Evolutionary conservation across 2,113 vertebrate species (phyloP), one percentile per base, ranked within the genome.

Genomic region (Mormyrus lacerda): DNA sequence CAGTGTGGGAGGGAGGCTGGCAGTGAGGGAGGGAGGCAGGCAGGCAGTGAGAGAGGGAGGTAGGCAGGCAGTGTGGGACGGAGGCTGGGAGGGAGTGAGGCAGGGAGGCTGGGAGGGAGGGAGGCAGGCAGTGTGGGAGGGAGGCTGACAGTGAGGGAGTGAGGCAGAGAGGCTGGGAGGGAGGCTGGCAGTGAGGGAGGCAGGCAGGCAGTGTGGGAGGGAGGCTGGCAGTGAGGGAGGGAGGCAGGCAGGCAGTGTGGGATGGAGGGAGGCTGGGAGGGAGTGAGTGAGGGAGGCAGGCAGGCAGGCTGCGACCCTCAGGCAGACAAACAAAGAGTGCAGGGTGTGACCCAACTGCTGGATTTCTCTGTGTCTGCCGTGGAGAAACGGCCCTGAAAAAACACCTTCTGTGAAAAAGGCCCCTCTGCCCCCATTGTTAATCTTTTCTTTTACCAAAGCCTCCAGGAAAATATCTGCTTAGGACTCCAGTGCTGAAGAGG

Each of bases 321-420:
- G 19, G 53, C 1, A 55, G 53, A 55, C 53, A 55, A 55, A 7
- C 53, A 21, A 19, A 55, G 53, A 24, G 53, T 55, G 53, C 55
- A 61, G 8, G 21, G 24, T n/a, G 55, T 61, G 55, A 61, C 55
- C 55, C 8, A 1, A 58, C 5, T 11, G 31, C 31, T 45, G 21
- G 69, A 19, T 82, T 1, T 92, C 93, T 93, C 91, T 94, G 90
- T 93, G 93, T 94, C 94, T 92, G 93, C 93, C 91, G 93, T 93
- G 93, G 93, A 93, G 93, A 94, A 94, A 95, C 93, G 92, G 94
- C 94, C 94, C 93, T 93, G 94, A 91, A 93, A 92, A 89, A 91
- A 87, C 89, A 92, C 91, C 89, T 93, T 92, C 91, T 92, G 92
- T 94, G 93, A 94, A 91, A 82, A 35, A 31, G 27, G 65, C 61